Evolutionary conservation across 2,113 vertebrate species (phyloP).

Genomic region (Odobenus rosmarus): DNA sequence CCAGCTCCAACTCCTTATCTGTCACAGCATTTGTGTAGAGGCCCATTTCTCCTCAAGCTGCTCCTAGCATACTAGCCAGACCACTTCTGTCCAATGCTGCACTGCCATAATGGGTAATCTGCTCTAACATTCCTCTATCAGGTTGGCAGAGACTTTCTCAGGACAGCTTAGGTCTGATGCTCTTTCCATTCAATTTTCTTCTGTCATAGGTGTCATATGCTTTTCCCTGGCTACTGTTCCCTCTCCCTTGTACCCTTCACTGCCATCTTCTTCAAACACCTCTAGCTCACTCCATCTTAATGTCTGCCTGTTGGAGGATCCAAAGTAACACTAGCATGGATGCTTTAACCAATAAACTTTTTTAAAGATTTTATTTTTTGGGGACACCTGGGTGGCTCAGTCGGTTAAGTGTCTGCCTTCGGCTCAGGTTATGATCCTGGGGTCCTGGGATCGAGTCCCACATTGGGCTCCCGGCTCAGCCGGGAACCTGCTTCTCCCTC

Average conservation of each 20-base stretch:
- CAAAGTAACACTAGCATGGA: not conserved
- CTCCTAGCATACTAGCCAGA: not conserved
- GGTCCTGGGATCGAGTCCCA: not conserved
- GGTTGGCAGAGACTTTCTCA: not conserved
- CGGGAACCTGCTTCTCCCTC: not conserved
- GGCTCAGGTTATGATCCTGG: not conserved
- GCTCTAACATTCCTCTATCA: not conserved
- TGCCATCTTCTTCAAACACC: not conserved
- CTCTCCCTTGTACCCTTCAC: not conserved
- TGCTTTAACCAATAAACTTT: not conserved
- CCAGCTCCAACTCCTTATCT: not conserved
- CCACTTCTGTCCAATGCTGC: not conserved
- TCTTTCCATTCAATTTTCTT: not conserved
- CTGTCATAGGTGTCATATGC: not conserved
- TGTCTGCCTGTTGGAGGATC: not conserved
- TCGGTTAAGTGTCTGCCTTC: not conserved
- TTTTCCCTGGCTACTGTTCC: not conserved
- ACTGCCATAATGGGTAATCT: not conserved
- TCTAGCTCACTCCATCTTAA: not conserved
- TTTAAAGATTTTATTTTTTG: not conserved
- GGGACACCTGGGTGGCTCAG: not conserved
- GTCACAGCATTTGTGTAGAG: not conserved
- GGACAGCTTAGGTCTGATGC: not conserved
- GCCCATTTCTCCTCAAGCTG: not conserved
- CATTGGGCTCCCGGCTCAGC: no score